Percentiles rank a stretch among this genome's conserved stretches.
Conservation (phyloP, 2,888 invertebrate species). For the Amblyteles armatorius region DNA sequence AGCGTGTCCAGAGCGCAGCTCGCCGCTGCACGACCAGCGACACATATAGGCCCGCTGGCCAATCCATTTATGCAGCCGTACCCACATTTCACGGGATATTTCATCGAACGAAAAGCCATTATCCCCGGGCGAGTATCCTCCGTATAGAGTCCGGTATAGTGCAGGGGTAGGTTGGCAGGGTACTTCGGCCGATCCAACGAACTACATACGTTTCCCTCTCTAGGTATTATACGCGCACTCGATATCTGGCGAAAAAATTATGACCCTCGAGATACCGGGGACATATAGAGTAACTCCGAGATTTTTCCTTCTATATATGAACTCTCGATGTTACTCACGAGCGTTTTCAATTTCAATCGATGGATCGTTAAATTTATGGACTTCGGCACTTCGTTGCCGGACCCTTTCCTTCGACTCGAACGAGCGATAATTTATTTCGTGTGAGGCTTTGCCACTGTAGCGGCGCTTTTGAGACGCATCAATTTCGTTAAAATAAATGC, state of each 20-base stretch:
- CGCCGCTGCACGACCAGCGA: slow-evolving; percentile 26
- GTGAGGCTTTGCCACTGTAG: neutral
- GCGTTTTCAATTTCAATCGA: slow-evolving; percentile 55
- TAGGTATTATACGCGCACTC: slow-evolving; percentile 40
- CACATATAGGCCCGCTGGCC: slow-evolving; percentile 57
- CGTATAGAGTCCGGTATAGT: slow-evolving; percentile 19
- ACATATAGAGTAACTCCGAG: slow-evolving; percentile 34
- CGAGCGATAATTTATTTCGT: neutral
- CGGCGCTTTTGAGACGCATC: neutral
- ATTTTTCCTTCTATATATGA: slow-evolving; percentile 45
- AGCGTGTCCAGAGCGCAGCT: slow-evolving; percentile 69
- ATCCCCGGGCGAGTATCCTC: slow-evolving; percentile 51
- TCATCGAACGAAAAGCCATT: slow-evolving; percentile 77
- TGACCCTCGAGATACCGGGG: slow-evolving; percentile 47
- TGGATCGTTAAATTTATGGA: slow-evolving; percentile 40
- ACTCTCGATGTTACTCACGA: slow-evolving; percentile 24
- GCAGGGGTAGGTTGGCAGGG: neutral
- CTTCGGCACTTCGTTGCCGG: slow-evolving; percentile 32
- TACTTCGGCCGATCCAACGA: slow-evolving; percentile 38
- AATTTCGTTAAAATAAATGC: neutral
- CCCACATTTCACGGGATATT: slow-evolving; percentile 76
- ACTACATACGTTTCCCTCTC: slow-evolving; percentile 41
- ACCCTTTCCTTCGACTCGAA: neutral
- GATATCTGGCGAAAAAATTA: slow-evolving; percentile 61
- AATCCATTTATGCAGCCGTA: slow-evolving; percentile 76